These are phyloP conservation scores for Hemicentrotus pulcherrimus DNA, from an alignment of 35 echinoderm and acorn worm genomes.

Conservation along the genomic window DNA sequence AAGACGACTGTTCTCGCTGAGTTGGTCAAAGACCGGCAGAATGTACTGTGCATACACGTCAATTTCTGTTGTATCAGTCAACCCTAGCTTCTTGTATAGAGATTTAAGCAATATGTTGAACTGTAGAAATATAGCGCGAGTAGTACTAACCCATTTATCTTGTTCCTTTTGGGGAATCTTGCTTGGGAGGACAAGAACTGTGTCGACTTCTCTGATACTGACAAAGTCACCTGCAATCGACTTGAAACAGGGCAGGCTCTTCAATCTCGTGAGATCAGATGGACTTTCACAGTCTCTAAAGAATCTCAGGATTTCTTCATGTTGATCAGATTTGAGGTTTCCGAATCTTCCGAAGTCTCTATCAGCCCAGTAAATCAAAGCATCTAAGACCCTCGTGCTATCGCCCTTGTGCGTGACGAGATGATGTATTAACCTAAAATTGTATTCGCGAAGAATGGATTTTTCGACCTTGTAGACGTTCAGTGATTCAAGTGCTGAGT, in stretches of 20 bases:
- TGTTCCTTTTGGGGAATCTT: not conserved
- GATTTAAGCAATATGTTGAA: not conserved
- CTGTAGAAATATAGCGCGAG: conserved; percentile 24
- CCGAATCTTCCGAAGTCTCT: conserved; percentile 33
- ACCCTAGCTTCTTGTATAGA: conserved; percentile 6
- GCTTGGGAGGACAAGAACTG: not conserved
- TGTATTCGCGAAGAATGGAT: not conserved
- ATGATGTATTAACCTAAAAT: not conserved
- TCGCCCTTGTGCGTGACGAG: not conserved
- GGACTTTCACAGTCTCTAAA: not conserved
- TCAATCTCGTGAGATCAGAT: not conserved
- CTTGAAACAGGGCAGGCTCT: conserved; percentile 59
- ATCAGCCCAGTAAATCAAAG: conserved; percentile 8
- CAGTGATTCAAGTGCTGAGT: conserved; percentile 18
- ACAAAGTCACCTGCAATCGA: conserved; percentile 42
- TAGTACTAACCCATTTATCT: conserved; percentile 36
- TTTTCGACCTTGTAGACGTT: conserved; percentile 2
- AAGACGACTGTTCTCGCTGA: conserved; percentile 23
- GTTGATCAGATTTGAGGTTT: not conserved
- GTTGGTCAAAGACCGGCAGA: conserved; percentile 22
- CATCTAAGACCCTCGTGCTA: not conserved
- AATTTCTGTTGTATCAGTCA: not conserved
- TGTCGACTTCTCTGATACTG: not conserved
- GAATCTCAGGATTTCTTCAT: conserved; percentile 34
- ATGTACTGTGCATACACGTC: conserved; percentile 52